Percentiles rank a stretch among this genome's conserved stretches.
These are phyloP conservation scores for Solea senegalensis DNA, from an alignment of 2,113 vertebrate species.

Conservation along the genomic window DNA sequence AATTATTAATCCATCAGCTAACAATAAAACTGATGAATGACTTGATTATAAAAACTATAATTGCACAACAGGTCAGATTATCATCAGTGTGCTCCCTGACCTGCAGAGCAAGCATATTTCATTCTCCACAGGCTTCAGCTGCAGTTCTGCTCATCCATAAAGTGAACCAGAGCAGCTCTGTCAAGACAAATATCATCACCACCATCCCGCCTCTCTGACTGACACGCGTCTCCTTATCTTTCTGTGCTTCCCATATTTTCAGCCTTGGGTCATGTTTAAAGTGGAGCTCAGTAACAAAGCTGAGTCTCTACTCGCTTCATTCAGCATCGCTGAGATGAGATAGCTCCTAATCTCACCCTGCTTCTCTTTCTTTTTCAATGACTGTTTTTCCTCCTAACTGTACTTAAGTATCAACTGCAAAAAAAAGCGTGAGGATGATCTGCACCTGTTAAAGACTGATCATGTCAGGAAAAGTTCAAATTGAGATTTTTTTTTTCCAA, in stretches of 20 bases:
- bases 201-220: conserved; percentile 9
- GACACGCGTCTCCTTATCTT: conserved; percentile 42
- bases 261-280: conserved; percentile 56
- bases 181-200: neutral
- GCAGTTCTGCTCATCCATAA: conserved; percentile 6
- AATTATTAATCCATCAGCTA: neutral
- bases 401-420: conserved; percentile 9
- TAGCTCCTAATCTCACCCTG: conserved; percentile 24
- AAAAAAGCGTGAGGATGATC: neutral
- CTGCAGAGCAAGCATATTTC: no score
- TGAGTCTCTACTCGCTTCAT: conserved; percentile 24
- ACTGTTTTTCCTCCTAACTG: conserved; percentile 5
- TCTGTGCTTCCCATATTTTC: conserved; percentile 58
- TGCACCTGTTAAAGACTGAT: no score
- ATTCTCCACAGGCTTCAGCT: neutral
- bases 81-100: neutral
- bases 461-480: no score
- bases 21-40: neutral
- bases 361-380: conserved; percentile 11
- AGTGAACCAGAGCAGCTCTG: conserved; percentile 6
- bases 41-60: neutral
- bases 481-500: no score
- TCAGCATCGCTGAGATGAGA: no score
- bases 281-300: conserved; percentile 31
- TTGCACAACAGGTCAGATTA: neutral